These are phyloP conservation scores for Gobio occitaniae DNA, from an alignment of 2,797 vertebrate genomes.

Conservation along the genomic window DNA sequence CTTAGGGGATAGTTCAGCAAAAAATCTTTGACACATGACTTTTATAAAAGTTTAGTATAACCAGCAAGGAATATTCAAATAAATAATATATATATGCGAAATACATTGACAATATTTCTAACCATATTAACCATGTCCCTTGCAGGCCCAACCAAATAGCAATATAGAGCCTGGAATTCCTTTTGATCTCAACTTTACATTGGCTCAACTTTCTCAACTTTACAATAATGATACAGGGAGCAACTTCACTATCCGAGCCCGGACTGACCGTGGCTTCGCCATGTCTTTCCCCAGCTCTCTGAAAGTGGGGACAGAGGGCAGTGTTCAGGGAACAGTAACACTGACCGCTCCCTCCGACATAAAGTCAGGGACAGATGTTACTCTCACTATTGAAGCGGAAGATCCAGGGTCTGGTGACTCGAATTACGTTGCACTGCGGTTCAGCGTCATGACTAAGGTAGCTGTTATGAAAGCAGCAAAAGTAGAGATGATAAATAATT, in stretches of 20 bases:
- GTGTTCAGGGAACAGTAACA: not conserved
- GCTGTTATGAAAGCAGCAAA: not conserved
- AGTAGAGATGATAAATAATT: not conserved
- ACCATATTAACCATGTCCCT: not conserved
- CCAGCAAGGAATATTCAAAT: not conserved
- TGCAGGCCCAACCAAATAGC: slow-evolving; percentile 26
- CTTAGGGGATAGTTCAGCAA: not conserved
- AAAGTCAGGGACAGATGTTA: slow-evolving; percentile 43
- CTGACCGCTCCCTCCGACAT: slow-evolving; percentile 35
- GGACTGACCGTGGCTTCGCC: slow-evolving; percentile 14
- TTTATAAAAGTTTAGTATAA: not conserved
- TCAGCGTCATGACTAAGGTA: slow-evolving; percentile 35
- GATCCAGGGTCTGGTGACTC: slow-evolving; percentile 24
- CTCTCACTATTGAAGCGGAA: slow-evolving; percentile 53
- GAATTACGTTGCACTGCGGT: slow-evolving; percentile 41
- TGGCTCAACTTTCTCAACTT: not conserved
- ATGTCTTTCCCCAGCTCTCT: slow-evolving; percentile 14
- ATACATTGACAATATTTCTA: not conserved
- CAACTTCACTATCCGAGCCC: slow-evolving; percentile 25
- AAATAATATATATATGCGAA: not conserved
- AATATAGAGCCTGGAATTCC: slow-evolving; percentile 35
- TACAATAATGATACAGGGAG: not conserved
- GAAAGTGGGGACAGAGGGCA: not conserved
- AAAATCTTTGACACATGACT: not conserved
- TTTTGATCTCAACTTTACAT: slow-evolving; percentile 35